Conservation (phyloP, 2,797 vertebrate genomes). For the Lindbergichthys nudifrons region DNA sequence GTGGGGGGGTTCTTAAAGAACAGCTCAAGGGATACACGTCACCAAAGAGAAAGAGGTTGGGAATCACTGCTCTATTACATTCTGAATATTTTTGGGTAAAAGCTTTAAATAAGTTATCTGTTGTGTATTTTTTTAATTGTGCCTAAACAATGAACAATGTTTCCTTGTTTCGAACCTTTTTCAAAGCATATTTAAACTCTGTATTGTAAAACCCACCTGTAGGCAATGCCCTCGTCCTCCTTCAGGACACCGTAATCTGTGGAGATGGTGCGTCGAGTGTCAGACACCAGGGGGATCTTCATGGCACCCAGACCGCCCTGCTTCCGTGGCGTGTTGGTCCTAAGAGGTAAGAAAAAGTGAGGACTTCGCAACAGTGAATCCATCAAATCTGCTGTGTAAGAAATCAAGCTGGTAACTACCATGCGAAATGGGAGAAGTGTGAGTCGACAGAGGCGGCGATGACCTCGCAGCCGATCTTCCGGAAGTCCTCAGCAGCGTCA, state of each 20-base stretch:
- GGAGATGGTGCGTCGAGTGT: conserved; percentile 89
- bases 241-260: conserved; percentile 95
- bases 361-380: background rate
- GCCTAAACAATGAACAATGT: too few species aligned
- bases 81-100: too few species aligned
- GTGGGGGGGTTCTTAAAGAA: too few species aligned
- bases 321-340: conserved; percentile 94
- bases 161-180: background rate
- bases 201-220: conserved; percentile 84
- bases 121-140: too few species aligned
- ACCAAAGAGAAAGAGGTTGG: too few species aligned
- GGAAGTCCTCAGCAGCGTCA: conserved; percentile 93
- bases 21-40: too few species aligned
- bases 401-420: conserved; percentile 79
- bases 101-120: too few species aligned
- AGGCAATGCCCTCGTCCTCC: conserved; percentile 95
- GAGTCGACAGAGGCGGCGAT: conserved; percentile 97
- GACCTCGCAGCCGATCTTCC: conserved; percentile 94
- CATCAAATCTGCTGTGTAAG: background rate
- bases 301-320: conserved; percentile 94
- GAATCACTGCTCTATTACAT: too few species aligned
- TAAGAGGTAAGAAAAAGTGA: conserved; percentile 54
- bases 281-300: conserved; percentile 94
- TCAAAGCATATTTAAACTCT: background rate
- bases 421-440: conserved; percentile 95